Base-by-base conservation (phyloP, 2,113 vertebrate species). In the Gymnogyps californianus region DNA sequence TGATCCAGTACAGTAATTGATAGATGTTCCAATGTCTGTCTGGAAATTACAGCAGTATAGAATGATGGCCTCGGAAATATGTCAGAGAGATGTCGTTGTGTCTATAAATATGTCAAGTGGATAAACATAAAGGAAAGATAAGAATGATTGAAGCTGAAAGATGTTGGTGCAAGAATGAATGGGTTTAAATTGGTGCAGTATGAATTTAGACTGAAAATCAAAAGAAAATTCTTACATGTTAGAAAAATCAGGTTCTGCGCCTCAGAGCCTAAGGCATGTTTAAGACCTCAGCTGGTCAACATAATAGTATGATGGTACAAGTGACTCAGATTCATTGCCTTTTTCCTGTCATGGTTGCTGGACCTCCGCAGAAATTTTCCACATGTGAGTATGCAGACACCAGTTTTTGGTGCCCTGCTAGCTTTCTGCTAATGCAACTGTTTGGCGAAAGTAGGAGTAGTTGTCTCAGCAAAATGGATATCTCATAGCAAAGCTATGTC, bases 101-200 rank as follows among this genome's bases (percentile, higher is more conserved):
- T 91, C 77, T 84, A 24, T 93, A 94, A 96, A 84, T 87, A 83
- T 0, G 0, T 82, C 77, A 71, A 89, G 47, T 67, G 65, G 80
- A 71, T 89, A 94, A 95, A 89, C 71, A 52, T 62, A 94, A 86
- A 86, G 47, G 87, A 82, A 93, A 81, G 47, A 25, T 44, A 74
- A 78, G 80, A 81, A 75, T 75, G 54, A 88, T 12, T 83, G 83
- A 92, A 92, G 69, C 40, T 55, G 76, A 91, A 92, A 70, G 64
- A n/a, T 1, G 9, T 75, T 94, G 54, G 42, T 7, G 5, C 32
- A 91, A 66, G 61, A 84, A 74, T 31, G 21, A 66, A 62, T 92
- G 57, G 14, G 16, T 71, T 87, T 93, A 13, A 78, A 29, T 64
- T 59, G 51, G 7, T 87, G 65, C 55, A 36, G 16, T 28, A 25